A percentile compares a stretch with the other conserved stretches of the same genome.
Evolutionary conservation across 2,888 invertebrate species (phyloP).

Genomic region (Atethmia centrago): DNA sequence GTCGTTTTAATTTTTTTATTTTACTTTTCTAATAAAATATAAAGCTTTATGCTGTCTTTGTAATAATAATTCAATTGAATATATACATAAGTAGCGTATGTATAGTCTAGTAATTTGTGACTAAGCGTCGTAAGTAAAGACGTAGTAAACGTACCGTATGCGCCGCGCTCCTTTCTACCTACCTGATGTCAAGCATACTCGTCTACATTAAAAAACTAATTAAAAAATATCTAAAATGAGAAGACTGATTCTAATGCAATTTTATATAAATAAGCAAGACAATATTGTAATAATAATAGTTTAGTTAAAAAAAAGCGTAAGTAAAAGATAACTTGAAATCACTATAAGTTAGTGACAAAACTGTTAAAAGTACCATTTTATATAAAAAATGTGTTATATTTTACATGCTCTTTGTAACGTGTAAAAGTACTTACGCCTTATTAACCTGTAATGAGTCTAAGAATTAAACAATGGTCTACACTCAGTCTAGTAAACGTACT

Average conservation of each 20-base stretch:
- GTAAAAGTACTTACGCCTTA: constrained; percentile 4
- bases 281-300: not conserved
- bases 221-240: constrained; percentile 6
- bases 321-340: not conserved
- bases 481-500: constrained; percentile 30
- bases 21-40: too few relatives aligned
- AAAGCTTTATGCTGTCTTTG: too few relatives aligned
- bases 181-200: constrained; percentile 2
- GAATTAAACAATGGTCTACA: constrained; percentile 1
- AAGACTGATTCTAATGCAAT: constrained; percentile 12
- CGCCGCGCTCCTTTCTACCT: not conserved
- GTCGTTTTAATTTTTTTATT: too few relatives aligned
- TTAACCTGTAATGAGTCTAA: constrained; percentile 2
- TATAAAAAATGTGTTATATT: too few relatives aligned
- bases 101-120: too few relatives aligned
- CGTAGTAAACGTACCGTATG: too few relatives aligned
- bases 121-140: too few relatives aligned
- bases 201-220: not conserved
- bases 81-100: too few relatives aligned
- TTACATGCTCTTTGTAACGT: not conserved
- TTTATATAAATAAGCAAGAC: not conserved
- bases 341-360: too few relatives aligned
- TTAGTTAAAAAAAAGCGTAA: constrained; percentile 4
- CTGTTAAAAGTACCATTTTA: too few relatives aligned
- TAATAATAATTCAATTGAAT: too few relatives aligned